Percentiles rank a stretch among this genome's conserved stretches.
These are phyloP conservation scores for Perca schrenkii DNA, from an alignment of 2,113 vertebrate species.

Conservation along the genomic window DNA sequence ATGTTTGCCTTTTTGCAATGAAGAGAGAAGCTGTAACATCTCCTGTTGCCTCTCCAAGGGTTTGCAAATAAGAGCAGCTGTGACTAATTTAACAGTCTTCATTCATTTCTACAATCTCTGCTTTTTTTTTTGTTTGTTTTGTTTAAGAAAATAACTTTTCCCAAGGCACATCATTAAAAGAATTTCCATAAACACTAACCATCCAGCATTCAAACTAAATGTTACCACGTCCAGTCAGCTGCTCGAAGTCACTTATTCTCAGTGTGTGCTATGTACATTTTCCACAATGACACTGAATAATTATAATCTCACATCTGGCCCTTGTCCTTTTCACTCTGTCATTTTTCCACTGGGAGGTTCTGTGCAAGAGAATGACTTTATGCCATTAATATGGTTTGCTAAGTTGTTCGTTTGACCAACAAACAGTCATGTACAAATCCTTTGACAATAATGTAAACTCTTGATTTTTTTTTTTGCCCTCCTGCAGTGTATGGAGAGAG, in stretches of 20 bases:
- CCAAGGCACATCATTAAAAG: constrained; percentile 81
- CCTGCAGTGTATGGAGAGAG: constrained; percentile 80
- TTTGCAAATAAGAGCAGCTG: constrained; percentile 26
- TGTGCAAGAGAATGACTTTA: constrained; percentile 86
- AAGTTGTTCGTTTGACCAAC: constrained; percentile 86
- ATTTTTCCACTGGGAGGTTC: constrained; percentile 82
- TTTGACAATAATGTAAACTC: constrained; percentile 85
- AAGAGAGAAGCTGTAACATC: constrained; percentile 17
- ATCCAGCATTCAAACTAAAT: constrained; percentile 42
- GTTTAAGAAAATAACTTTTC: constrained; percentile 65
- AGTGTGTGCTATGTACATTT: constrained; percentile 58
- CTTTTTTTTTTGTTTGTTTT: constrained; percentile 1
- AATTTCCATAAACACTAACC: constrained; percentile 58
- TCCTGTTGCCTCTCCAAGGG: constrained; percentile 9
- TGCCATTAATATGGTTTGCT: constrained; percentile 72
- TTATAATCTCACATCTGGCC: constrained; percentile 71
- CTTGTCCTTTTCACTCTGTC: constrained; percentile 31
- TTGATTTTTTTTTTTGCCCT: constrained; percentile 69
- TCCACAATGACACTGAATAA: constrained; percentile 64
- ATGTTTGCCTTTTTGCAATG: constrained; percentile 25
- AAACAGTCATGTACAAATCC: constrained; percentile 81
- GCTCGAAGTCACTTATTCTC: constrained; percentile 19
- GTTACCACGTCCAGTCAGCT: constrained; percentile 34
- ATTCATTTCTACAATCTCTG: constrained; percentile 61
- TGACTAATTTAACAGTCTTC: constrained; percentile 44